Base-by-base conservation (phyloP, 1,140 invertebrate genomes). In the Trachelipus rathkii region DNA sequence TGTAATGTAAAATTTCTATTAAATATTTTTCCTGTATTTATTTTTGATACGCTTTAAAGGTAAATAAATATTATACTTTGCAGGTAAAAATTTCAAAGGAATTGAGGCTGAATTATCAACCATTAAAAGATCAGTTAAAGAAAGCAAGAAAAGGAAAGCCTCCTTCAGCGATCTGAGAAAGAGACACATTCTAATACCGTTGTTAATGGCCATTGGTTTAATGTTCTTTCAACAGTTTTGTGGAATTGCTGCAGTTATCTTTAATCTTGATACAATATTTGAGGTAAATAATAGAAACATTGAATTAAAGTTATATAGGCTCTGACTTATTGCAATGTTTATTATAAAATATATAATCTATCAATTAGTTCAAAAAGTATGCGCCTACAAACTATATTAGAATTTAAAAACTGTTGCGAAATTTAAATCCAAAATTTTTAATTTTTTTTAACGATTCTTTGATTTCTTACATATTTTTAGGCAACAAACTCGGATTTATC, bases 221-320 rank as follows among this genome's bases (percentile, higher is more conserved):
- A 96, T 97, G 95, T 90, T 94, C 83, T 94, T 97, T 88, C 95
- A 97, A 87, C 95, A 97, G 84, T 85, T 96, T 77, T 94, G 91
- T 80, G 95, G 95, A 24, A 95, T 95, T 79, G 96, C 95, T 82
- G 94, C 94, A 4, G 91, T 96, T 19, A 94, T 97, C 79, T 96
- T 96, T 83, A 96, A 97, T 83, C 93, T 94, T 0, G 67, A 24
- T 13, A 69, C 44, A 4, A 81, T 81, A 19, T 81, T 81, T 33
- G 15, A 73, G 82, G 85, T 74, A 44, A 44, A 0, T 73, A 4
- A 8, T 71, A 0, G 13, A 24, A 23, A 71, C 69, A 10, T 8
- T 11, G 1, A 23, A 23, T 71, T 1, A 71, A n/a, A 15, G 13
- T 3, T 71, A 23, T n/a, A n/a, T 23, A n/a, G 8, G 13, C 13